phyloP scores from a whole-genome alignment of 2,113 vertebrate genomes.

The Chaetorhynchus papuensis region DNA sequence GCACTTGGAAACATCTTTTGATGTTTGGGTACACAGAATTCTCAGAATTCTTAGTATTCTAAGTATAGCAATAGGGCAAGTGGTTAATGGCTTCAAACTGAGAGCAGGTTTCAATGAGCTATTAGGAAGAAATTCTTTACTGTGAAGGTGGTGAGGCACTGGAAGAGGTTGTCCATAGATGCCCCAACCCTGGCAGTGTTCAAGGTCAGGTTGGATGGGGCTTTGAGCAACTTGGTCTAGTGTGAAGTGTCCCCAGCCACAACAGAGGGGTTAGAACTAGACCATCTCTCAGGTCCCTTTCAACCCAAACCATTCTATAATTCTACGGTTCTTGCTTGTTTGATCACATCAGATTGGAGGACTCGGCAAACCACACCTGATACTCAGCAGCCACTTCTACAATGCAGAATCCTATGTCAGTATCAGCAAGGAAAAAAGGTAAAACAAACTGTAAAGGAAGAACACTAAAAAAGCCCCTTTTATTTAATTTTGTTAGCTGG shows the following conservation, averaged over 20 bases:
- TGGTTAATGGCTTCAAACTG: neutral
- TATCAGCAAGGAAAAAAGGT: neutral
- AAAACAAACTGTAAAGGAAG: neutral
- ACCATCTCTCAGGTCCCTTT: neutral
- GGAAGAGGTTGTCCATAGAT: neutral
- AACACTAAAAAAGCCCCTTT: neutral
- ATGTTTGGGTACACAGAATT: neutral
- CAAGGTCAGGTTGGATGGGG: neutral
- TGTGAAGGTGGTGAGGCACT: neutral
- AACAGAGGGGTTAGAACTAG: neutral
- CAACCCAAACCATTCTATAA: neutral
- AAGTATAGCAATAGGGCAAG: neutral
- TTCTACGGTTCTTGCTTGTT: neutral
- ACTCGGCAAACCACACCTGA: neutral
- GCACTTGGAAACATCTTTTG: neutral
- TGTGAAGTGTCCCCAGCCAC: neutral
- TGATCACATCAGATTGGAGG: neutral
- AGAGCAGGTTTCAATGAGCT: neutral
- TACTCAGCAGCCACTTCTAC: neutral
- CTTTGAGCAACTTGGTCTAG: neutral
- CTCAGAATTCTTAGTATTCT: neutral
- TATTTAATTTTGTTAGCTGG: neutral
- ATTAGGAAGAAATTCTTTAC: neutral
- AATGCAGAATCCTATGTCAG: neutral
- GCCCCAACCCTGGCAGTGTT: neutral